Evolutionary conservation across 2,113 vertebrate genomes (phyloP).

Genomic region (Melanerpes formicivorus): DNA sequence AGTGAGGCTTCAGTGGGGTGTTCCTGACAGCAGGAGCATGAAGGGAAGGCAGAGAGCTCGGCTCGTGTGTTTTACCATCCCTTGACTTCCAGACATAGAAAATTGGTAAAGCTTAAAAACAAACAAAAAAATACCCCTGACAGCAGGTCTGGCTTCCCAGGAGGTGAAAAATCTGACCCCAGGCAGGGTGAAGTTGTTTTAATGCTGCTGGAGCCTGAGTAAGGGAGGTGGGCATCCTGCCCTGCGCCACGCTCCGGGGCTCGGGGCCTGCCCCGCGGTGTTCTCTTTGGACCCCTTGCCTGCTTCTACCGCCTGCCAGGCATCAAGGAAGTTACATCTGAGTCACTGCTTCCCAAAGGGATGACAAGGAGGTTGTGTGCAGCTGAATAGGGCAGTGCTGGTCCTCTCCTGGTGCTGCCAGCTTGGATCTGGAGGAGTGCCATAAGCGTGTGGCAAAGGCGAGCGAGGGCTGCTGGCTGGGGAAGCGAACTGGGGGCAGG

Average conservation of each 20-base stretch:
- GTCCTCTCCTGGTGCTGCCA: conserved; percentile 69
- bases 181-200: conserved; percentile 72
- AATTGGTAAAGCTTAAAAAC: conserved; percentile 14
- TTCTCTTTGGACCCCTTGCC: conserved; percentile 64
- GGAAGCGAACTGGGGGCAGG: conserved; percentile 28
- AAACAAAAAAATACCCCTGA: background rate
- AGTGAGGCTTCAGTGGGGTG: background rate
- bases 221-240: conserved; percentile 58
- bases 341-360: conserved; percentile 83
- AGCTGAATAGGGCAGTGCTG: conserved; percentile 71
- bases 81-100: conserved; percentile 26
- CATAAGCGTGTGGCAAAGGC: conserved; percentile 67
- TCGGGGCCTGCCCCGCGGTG: conserved; percentile 45
- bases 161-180: conserved; percentile 48
- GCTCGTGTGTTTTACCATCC: background rate
- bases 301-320: conserved; percentile 79
- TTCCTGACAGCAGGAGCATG: background rate
- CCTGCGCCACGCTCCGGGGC: conserved; percentile 7
- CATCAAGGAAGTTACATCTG: conserved; percentile 77
- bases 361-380: conserved; percentile 76
- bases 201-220: conserved; percentile 74
- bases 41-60: background rate
- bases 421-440: conserved; percentile 65
- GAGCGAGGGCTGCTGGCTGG: conserved; percentile 28
- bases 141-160: conserved; percentile 24